Percentiles rank a stretch among this genome's conserved stretches.
phyloP scores from a whole-genome alignment of 2,113 vertebrate species.

The Romanogobio albipinnatus region DNA sequence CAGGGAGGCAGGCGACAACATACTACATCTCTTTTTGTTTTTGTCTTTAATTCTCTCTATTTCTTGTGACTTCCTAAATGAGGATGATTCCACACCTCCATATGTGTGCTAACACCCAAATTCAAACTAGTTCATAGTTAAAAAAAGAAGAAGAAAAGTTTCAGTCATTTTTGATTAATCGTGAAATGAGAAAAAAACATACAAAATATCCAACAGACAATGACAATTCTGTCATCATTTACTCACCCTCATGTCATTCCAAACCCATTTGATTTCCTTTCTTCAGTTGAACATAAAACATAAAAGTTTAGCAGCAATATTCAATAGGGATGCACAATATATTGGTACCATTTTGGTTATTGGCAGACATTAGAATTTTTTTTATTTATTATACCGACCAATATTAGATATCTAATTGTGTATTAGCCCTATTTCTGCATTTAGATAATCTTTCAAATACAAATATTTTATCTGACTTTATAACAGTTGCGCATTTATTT shows the following conservation, averaged over 20 bases:
- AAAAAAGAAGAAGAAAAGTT: background rate
- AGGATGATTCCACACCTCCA: background rate
- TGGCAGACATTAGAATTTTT: background rate
- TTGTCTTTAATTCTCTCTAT: background rate
- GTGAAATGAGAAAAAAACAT: background rate
- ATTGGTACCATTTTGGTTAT: background rate
- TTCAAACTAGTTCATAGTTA: constrained; percentile 4
- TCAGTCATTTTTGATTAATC: background rate
- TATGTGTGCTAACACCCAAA: background rate
- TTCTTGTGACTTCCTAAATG: background rate
- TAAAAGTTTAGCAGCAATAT: background rate
- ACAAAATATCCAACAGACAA: background rate
- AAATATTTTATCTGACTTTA: background rate
- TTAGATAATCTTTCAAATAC: background rate
- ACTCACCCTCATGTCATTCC: background rate
- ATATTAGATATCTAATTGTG: background rate
- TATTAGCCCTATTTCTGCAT: background rate
- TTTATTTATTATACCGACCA: too few relatives aligned
- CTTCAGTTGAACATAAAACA: background rate
- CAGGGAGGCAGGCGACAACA: background rate
- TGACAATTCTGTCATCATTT: background rate
- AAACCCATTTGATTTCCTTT: background rate
- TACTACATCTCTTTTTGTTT: background rate
- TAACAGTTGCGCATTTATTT: too few relatives aligned
- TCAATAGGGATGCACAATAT: background rate